Evolutionary conservation across 2,113 vertebrate species (phyloP), one percentile per base, ranked within the genome.

Genomic region (Lagopus leucura): DNA sequence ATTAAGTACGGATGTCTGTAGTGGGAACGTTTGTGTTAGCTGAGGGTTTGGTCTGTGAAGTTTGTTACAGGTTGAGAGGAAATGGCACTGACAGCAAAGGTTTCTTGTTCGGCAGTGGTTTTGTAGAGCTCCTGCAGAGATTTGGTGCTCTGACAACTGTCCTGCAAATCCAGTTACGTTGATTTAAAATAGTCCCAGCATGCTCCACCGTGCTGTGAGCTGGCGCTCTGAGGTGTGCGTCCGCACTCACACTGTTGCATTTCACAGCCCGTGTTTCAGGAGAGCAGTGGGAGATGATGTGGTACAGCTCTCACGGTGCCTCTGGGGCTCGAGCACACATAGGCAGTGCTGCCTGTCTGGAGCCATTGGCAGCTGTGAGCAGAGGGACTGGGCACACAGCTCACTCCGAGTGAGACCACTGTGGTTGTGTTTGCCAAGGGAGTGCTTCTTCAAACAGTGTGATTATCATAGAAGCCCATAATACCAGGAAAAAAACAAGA

Each of bases 51-150:
- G 6, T 84, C 91, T 90, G 82, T 79, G 36, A 25, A 54, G 71
- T 84, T 82, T 88, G 74, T 89, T 87, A 5, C 3, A 40, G 69
- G 17, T 36, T 75, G 78, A 73, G 72, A 95, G 94, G 90, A 96
- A 93, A 85, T 72, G 74, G 70, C 94, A 90, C 80, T 72, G 92
- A 69, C 58, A 88, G 82, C 4, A 50, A 92, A 88, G 92, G 58
- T 17, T 32, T 86, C 81, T 86, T 38, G 88, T 87, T 93, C 94
- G 84, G 32, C 87, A 52, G 74, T 34, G 76, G 20, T 80, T 67
- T 52, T 5, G 1, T 27, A 52, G 79, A 57, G 27, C 74, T 95
- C 58, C 82, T 92, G 93, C 70, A 57, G 88, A 88, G 82, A 86
- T 84, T 45, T 72, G 74, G 57, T 92, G 52, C 65, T 74, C 79